These are phyloP conservation scores for Dasyurus viverrinus DNA, from an alignment of 2,113 vertebrate genomes.

Conservation along the genomic window DNA sequence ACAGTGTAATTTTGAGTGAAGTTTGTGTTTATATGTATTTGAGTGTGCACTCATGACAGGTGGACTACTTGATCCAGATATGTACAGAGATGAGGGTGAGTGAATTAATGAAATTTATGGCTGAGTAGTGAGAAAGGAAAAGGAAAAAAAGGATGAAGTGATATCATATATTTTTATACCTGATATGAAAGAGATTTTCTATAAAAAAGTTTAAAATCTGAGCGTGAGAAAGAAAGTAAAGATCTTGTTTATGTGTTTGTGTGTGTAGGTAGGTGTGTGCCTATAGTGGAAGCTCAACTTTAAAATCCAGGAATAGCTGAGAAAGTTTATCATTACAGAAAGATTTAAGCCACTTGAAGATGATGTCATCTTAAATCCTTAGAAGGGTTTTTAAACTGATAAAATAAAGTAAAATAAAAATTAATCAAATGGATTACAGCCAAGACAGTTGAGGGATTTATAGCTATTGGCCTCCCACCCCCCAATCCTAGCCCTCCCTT, in stretches of 20 bases:
- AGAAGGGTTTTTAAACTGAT: constrained; percentile 68
- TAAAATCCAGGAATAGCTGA: constrained; percentile 77
- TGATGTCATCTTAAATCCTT: constrained; percentile 70
- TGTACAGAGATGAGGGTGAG: constrained; percentile 46
- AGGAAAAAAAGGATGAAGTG: constrained; percentile 45
- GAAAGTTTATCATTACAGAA: constrained; percentile 68
- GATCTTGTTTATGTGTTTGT: neutral
- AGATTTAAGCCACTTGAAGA: constrained; percentile 72
- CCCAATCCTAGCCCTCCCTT: neutral
- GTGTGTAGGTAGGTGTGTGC: constrained; percentile 59
- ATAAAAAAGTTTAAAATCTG: neutral
- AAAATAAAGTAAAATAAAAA: constrained; percentile 62
- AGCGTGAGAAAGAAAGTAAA: neutral
- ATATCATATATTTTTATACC: constrained; percentile 28
- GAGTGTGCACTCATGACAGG: neutral
- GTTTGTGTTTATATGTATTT: neutral
- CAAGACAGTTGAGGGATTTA: constrained; percentile 78
- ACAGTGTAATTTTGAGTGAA: constrained; percentile 16
- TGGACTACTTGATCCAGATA: constrained; percentile 6
- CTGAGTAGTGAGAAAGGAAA: constrained; percentile 16
- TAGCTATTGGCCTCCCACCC: constrained; percentile 44
- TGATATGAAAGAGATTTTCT: neutral
- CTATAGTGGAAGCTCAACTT: constrained; percentile 77
- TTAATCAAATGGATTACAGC: constrained; percentile 68
- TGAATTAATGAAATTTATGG: constrained; percentile 33